phyloP scores from a whole-genome alignment of 2,113 vertebrate genomes.

The Atractosteus spatula region DNA sequence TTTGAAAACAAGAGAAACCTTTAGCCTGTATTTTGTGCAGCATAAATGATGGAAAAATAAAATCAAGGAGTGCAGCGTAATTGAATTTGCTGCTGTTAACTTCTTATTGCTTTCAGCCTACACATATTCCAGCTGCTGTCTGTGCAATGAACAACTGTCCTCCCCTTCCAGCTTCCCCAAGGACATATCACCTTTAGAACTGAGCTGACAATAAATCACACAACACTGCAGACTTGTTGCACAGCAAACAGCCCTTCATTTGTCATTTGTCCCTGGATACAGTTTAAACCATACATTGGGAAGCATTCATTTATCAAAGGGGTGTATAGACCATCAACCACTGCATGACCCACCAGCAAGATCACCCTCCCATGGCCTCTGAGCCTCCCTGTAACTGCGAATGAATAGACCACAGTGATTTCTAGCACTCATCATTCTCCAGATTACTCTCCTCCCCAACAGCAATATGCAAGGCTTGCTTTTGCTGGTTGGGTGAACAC shows the following conservation, averaged over 20 bases:
- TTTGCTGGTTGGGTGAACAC: slow-evolving; percentile 25
- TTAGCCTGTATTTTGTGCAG: no score
- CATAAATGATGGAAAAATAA: no score
- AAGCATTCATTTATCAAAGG: slow-evolving; percentile 4
- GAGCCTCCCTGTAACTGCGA: background rate
- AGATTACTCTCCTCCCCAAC: slow-evolving; percentile 1
- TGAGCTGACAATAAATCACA: slow-evolving; percentile 1
- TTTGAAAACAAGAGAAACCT: no score
- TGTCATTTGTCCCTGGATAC: slow-evolving; percentile 7
- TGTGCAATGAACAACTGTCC: background rate
- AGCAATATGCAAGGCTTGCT: slow-evolving; percentile 36
- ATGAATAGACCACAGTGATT: background rate
- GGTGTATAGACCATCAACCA: slow-evolving; percentile 1
- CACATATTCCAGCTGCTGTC: no score
- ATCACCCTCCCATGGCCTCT: background rate
- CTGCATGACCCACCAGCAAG: background rate
- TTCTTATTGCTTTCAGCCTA: no score
- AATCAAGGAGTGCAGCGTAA: no score
- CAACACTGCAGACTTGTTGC: background rate
- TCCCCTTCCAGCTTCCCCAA: background rate
- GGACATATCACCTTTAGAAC: background rate
- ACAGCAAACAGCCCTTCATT: background rate
- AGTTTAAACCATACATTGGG: background rate
- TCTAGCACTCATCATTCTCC: background rate
- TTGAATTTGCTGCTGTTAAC: no score